A percentile compares a stretch with the other conserved stretches of the same genome.
Evolutionary conservation across 2,797 vertebrate species (phyloP).

Genomic region (Lagodon rhomboides): DNA sequence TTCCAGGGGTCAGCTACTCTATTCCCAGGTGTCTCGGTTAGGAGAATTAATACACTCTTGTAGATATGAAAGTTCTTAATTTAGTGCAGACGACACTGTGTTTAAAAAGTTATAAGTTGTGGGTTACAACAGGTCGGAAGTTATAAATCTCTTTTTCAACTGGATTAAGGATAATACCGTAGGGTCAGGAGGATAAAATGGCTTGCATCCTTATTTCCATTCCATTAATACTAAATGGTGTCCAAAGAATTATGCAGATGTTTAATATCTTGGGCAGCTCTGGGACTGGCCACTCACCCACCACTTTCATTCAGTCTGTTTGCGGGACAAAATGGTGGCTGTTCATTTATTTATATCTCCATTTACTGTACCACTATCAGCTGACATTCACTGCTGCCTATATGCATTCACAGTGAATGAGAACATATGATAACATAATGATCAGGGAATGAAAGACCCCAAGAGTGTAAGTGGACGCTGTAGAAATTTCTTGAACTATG

Average conservation of each 20-base stretch:
- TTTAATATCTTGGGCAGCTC: constrained; percentile 9
- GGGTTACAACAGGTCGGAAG: not conserved
- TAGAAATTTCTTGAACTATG: not conserved
- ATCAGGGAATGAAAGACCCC: constrained; percentile 6
- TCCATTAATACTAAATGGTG: constrained; percentile 37
- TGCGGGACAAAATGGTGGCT: constrained; percentile 27
- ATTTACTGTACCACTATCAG: constrained; percentile 47
- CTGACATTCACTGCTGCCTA: constrained; percentile 3
- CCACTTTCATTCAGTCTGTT: constrained; percentile 19
- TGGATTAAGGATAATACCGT: not conserved
- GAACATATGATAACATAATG: not conserved
- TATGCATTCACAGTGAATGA: constrained; percentile 26
- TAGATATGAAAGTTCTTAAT: constrained; percentile 2
- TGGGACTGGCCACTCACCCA: constrained; percentile 7
- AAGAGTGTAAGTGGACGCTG: not conserved
- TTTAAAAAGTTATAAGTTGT: not conserved
- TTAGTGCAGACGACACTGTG: not conserved
- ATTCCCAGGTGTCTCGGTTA: constrained; percentile 11
- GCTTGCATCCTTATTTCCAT: constrained; percentile 3
- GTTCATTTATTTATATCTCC: constrained; percentile 74
- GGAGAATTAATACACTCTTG: constrained; percentile 10
- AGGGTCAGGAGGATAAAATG: not conserved
- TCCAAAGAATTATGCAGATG: constrained; percentile 5
- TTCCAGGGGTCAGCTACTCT: constrained; percentile 9
- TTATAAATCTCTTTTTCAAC: not conserved